phyloP scores from a whole-genome alignment of 2,888 invertebrate genomes.

The Rhamnusium bicolor region DNA sequence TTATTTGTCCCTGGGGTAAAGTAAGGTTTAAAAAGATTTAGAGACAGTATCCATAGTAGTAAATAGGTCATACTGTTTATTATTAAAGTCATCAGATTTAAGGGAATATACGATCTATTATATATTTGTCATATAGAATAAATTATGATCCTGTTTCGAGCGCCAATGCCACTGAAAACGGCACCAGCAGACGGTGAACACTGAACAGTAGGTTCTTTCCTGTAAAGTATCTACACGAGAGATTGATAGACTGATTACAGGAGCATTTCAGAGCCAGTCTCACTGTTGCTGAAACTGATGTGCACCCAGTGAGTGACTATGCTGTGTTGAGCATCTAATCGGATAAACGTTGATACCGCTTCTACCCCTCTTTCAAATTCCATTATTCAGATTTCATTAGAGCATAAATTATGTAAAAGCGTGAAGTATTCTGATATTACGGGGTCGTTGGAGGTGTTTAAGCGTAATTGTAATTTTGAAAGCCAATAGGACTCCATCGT shows the following conservation, averaged over 20 bases:
- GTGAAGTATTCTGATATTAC: slow-evolving; percentile 21
- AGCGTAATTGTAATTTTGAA: slow-evolving; percentile 22
- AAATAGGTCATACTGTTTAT: neutral
- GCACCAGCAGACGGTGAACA: slow-evolving; percentile 5
- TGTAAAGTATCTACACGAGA: slow-evolving; percentile 8
- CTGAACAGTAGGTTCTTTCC: neutral
- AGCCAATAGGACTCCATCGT: neutral
- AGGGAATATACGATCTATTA: neutral
- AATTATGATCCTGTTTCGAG: neutral
- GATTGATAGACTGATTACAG: slow-evolving; percentile 25
- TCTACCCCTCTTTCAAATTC: slow-evolving; percentile 7
- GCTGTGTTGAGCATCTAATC: slow-evolving; percentile 31
- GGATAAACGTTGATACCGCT: slow-evolving; percentile 20
- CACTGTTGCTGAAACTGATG: slow-evolving; percentile 18
- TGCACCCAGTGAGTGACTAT: slow-evolving; percentile 6
- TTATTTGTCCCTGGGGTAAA: neutral
- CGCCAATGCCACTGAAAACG: slow-evolving; percentile 5
- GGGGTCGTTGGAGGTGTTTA: slow-evolving; percentile 22
- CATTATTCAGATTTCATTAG: slow-evolving; percentile 35
- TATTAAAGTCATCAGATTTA: neutral
- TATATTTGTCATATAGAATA: neutral
- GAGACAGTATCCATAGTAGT: neutral
- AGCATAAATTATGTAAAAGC: slow-evolving; percentile 31
- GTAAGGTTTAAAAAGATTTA: neutral
- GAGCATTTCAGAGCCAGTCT: slow-evolving; percentile 16